These are phyloP conservation scores for Drosophila picticornis DNA, from an alignment of 2,888 invertebrate genomes.

Conservation along the genomic window DNA sequence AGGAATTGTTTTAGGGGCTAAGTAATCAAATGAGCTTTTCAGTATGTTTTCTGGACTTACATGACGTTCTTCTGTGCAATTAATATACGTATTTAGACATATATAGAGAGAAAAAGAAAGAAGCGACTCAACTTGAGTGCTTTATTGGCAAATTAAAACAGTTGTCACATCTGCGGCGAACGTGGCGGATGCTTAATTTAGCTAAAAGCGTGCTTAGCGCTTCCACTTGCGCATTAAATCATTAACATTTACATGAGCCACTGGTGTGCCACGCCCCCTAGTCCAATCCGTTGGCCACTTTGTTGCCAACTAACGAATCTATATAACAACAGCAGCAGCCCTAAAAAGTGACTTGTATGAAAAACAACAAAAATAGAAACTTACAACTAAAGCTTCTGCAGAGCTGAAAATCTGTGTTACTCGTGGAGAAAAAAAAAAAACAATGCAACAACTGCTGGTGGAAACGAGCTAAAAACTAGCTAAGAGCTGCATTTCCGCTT, in stretches of 20 bases:
- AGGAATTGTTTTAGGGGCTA: slow-evolving; percentile 40
- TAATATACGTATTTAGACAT: not conserved
- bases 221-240: slow-evolving; percentile 58
- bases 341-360: slow-evolving; percentile 14
- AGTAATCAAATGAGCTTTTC: slow-evolving; percentile 42
- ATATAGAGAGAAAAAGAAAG: not conserved
- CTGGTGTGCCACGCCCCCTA: slow-evolving; percentile 27
- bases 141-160: slow-evolving; percentile 44
- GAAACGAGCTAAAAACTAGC: slow-evolving; percentile 71
- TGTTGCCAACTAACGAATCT: slow-evolving; percentile 72
- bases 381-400: slow-evolving; percentile 52
- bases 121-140: not conserved
- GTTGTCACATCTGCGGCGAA: slow-evolving; percentile 41
- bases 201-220: slow-evolving; percentile 65
- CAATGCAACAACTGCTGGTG: slow-evolving; percentile 42
- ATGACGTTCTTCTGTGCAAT: not conserved
- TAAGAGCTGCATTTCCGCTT: slow-evolving; percentile 80
- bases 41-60: not conserved
- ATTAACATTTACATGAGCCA: slow-evolving; percentile 66
- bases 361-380: slow-evolving; percentile 28
- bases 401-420: slow-evolving; percentile 71
- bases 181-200: slow-evolving; percentile 73
- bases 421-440: slow-evolving; percentile 60
- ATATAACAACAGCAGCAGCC: slow-evolving; percentile 29
- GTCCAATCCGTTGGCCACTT: slow-evolving; percentile 48